Evolutionary conservation across 2,113 vertebrate species (phyloP), one percentile per base, ranked within the genome.

Genomic region (Percina caprodes): DNA sequence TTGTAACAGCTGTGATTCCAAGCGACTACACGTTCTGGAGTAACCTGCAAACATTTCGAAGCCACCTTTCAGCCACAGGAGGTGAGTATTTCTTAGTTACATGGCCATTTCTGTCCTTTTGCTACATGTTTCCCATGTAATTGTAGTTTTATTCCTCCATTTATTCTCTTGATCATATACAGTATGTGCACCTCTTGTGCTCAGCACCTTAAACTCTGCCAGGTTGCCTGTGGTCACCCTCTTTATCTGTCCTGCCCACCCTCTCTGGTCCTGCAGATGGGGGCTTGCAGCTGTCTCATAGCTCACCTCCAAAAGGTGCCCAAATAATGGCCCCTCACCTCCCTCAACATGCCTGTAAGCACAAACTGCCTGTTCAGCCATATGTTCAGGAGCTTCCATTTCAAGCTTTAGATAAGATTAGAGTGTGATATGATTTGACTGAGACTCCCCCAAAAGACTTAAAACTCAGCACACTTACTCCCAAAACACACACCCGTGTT

Each of bases 221-320:
- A 62, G 51, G 65, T 48, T 62, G 26, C 56, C 71, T 16, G 9
- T 33, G 54, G 33, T 79, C 61, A 30, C 42, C 42, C 30, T 72
- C 26, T 59, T 63, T 61, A 66, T 52, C 74, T 0, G 4, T 30
- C 39, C 42, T 35, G 39, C 58, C 70, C 55, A 15, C 78, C 51
- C 66, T 58, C 60, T 84, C 67, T 88, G 54, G 77, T 83, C 74
- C 74, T 82, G 58, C 73, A 77, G 69, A 91, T 82, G 72, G 54
- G 80, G 80, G 76, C 59, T 65, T 69, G 79, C 92, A 93, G 88
- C 92, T 93, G 91, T 87, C 83, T 77, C 63, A 7, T 59, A 76
- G 73, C 88, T 87, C 70, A 48, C 73, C 62, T 84, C 80, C 62
- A 77, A 87, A 90, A 84, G 76, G 85, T 84, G 83, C 69, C 58